Evolutionary conservation across 1,140 invertebrate genomes (phyloP), one percentile per base, ranked within the genome.

Genomic region (Cherax quadricarinatus): DNA sequence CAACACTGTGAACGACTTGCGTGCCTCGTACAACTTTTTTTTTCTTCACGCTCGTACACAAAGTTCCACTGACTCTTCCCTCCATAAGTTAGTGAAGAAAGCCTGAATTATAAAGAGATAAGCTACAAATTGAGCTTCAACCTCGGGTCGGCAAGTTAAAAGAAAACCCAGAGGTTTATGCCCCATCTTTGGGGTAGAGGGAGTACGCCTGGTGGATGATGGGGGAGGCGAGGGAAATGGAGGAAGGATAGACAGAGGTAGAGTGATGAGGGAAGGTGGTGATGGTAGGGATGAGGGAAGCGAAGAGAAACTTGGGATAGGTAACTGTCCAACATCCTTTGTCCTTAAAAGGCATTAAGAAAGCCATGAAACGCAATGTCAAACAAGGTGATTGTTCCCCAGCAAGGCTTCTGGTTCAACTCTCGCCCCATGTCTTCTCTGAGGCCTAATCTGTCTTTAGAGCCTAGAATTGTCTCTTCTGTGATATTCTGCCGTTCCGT

Each of bases 241-340:
- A 57, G 6, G 53, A 14, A 57, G 53, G 30, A 48, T 18, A 73
- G 12, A 41, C 41, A 75, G 49, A 57, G 62, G 78, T 48, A 60
- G 18, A 57, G 81, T 14, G 53, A 57, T n/a, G 16, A 75, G 84
- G 70, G 49, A 48, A 60, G 53, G 53, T 18, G 53, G 81, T 24
- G 73, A 53, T 41, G 66, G 70, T 21, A 75, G 78, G 78, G 70
- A 86, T 21, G 14, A 66, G 70, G 62, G 10, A 48, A 24, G 62
- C 62, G 48, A 86, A 48, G 70, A 57, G 60, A 62, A 57, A 14
- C 12, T 57, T 14, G 1, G 70, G 73, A 87, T 30, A 85, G 83
- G 83, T 85, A 70, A 85, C 83, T 70, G 83, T 70, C 60, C 83
- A 85, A 70, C 70, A 16, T 53, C 53, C 60, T 18, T 85, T 85